These are phyloP conservation scores for Phlogophora meticulosa DNA, from an alignment of 2,888 invertebrate species.

Conservation along the genomic window DNA sequence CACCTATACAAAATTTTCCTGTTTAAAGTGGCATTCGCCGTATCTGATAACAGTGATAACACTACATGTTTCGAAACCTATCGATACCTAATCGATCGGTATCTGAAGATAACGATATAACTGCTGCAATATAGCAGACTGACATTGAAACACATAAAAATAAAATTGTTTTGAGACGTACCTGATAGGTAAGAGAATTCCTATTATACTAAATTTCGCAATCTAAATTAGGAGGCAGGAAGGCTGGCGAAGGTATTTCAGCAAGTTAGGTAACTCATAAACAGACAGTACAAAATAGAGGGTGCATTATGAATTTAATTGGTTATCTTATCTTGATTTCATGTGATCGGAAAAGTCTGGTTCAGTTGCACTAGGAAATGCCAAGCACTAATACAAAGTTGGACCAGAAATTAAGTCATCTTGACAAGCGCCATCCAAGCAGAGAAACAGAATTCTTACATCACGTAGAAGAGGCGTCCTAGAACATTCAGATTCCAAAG, in stretches of 20 bases:
- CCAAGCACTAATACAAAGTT: too few species aligned
- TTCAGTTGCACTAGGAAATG: too few species aligned
- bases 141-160: slow-evolving; percentile 42
- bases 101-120: slow-evolving; percentile 39
- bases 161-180: slow-evolving; percentile 22
- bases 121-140: slow-evolving; percentile 19
- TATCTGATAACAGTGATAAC: slow-evolving; percentile 36
- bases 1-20: slow-evolving; percentile 9
- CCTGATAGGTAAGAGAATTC: not conserved
- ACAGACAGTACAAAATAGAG: too few species aligned
- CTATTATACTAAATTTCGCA: too few species aligned
- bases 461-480: not conserved
- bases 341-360: too few species aligned
- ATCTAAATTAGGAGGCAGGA: not conserved
- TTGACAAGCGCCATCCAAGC: too few species aligned
- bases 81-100: slow-evolving; percentile 45
- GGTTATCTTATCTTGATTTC: too few species aligned
- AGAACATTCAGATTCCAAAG: not conserved
- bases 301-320: too few species aligned
- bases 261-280: too few species aligned
- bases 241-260: not conserved
- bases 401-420: too few species aligned
- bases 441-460: too few species aligned
- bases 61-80: slow-evolving; percentile 36
- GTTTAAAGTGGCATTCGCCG: slow-evolving; percentile 17